phyloP scores from a whole-genome alignment of 2,797 vertebrate species.

The Labroides dimidiatus region DNA sequence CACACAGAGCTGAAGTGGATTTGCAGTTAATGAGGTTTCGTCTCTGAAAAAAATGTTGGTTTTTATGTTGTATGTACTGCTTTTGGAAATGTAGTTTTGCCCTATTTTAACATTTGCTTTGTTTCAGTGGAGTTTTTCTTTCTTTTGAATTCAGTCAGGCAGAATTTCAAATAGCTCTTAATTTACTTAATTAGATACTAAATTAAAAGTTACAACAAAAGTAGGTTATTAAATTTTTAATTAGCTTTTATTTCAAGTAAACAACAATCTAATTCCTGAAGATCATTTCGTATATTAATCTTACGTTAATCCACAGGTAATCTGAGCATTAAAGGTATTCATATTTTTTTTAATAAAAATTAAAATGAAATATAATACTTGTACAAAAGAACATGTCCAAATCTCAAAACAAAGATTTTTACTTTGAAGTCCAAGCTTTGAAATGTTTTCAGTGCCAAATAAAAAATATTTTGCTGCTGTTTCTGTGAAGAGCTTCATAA shows the following conservation, averaged over 20 bases:
- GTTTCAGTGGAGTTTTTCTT: constrained; percentile 26
- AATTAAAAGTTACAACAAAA: constrained; percentile 10
- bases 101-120: constrained; percentile 46
- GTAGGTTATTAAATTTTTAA: not conserved
- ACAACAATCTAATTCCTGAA: not conserved
- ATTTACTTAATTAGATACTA: constrained; percentile 17
- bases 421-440: too few species aligned
- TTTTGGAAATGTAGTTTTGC: constrained; percentile 61
- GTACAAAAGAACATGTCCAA: too few species aligned
- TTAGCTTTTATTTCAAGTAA: not conserved
- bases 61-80: constrained; percentile 58
- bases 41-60: constrained; percentile 54
- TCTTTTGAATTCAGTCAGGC: constrained; percentile 33
- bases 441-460: too few species aligned
- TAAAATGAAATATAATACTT: too few species aligned
- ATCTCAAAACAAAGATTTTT: too few species aligned
- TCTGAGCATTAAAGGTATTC: too few species aligned
- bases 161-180: constrained; percentile 21
- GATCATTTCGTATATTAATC: not conserved
- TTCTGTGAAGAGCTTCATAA: too few species aligned
- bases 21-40: constrained; percentile 68
- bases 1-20: constrained; percentile 46
- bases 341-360: too few species aligned
- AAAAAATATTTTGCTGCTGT: too few species aligned
- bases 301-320: not conserved